Evolutionary conservation across 2,888 invertebrate genomes (phyloP).

Genomic region (Trilocha varians): DNA sequence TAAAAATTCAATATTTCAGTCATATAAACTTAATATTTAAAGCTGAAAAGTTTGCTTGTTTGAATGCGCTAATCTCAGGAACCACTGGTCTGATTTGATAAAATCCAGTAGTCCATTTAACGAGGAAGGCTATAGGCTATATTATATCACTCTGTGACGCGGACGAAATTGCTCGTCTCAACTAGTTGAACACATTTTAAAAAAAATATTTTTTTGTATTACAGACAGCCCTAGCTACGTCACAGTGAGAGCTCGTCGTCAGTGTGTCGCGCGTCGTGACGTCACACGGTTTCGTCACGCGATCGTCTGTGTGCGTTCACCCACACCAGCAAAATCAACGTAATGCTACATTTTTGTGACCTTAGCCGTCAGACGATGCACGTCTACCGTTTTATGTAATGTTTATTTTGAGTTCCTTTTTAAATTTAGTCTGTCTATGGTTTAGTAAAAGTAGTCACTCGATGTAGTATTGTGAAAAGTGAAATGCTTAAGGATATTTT

Average conservation of each 20-base stretch:
- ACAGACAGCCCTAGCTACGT: slow-evolving; percentile 29
- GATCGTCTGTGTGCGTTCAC: slow-evolving; percentile 22
- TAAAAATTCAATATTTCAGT: too few relatives aligned
- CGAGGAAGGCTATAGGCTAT: too few relatives aligned
- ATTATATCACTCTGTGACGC: too few relatives aligned
- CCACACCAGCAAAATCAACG: slow-evolving; percentile 21
- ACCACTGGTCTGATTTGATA: too few relatives aligned
- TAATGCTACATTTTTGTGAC: slow-evolving; percentile 72
- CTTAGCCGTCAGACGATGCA: slow-evolving; percentile 56
- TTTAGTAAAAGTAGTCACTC: too few relatives aligned
- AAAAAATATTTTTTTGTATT: background rate
- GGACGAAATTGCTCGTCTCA: background rate
- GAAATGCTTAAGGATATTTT: too few relatives aligned
- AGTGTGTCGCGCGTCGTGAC: slow-evolving; percentile 67
- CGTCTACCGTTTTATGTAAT: background rate
- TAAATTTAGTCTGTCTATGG: slow-evolving; percentile 11
- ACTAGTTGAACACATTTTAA: background rate
- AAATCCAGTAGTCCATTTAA: too few relatives aligned
- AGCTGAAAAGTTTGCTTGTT: too few relatives aligned
- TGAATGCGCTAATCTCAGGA: too few relatives aligned
- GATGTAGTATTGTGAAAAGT: too few relatives aligned
- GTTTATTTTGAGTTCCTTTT: background rate
- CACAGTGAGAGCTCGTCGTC: slow-evolving; percentile 25
- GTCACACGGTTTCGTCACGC: slow-evolving; percentile 56
- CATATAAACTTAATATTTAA: too few relatives aligned